A percentile compares a stretch with the other conserved stretches of the same genome.
phyloP scores from a whole-genome alignment of 2,113 vertebrate species.

The Lamprologus ornatipinnis region DNA sequence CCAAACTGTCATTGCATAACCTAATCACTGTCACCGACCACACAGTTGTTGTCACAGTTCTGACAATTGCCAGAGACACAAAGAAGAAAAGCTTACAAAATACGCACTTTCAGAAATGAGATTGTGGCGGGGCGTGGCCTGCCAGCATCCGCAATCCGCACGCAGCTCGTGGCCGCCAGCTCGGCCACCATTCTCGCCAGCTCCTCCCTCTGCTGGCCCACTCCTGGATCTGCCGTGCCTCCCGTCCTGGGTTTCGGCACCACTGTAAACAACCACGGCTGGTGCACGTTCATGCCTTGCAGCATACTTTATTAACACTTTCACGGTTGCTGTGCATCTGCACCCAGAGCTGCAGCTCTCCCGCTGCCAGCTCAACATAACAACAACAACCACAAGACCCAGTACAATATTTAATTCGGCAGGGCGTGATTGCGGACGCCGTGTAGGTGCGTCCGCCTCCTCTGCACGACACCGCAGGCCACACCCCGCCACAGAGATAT shows the following conservation, averaged over 20 bases:
- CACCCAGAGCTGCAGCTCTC: neutral
- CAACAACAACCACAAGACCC: neutral
- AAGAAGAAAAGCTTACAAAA: neutral
- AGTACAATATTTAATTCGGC: neutral
- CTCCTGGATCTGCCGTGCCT: neutral
- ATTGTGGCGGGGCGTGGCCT: accelerated
- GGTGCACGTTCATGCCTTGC: neutral
- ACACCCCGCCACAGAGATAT: accelerated
- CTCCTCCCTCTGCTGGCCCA: neutral
- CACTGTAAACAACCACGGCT: accelerated
- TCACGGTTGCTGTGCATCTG: accelerated
- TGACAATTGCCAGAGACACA: neutral
- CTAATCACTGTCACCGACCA: neutral
- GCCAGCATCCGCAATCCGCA: neutral
- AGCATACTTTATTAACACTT: neutral
- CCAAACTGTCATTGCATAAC: neutral
- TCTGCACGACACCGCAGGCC: neutral
- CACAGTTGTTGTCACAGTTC: neutral
- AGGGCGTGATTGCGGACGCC: accelerated
- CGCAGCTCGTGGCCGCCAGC: neutral
- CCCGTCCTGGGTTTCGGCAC: neutral
- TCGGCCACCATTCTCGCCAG: neutral
- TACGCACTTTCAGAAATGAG: accelerated
- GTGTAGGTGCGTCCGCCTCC: neutral
- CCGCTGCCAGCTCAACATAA: neutral